phyloP scores from a whole-genome alignment of 2,888 invertebrate genomes.

The Ecliptopera silaceata region DNA sequence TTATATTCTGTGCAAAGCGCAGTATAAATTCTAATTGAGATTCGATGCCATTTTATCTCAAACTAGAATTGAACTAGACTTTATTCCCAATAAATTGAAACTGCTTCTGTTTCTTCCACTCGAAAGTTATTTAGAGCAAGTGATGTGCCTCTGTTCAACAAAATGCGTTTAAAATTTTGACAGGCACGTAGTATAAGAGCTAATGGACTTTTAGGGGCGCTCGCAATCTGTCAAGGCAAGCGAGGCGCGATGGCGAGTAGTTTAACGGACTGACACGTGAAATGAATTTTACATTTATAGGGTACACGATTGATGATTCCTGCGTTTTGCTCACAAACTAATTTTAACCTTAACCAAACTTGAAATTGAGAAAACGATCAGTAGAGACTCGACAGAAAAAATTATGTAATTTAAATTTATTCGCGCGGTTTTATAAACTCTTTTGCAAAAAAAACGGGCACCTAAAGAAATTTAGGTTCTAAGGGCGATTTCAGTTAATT shows the following conservation, averaged over 20 bases:
- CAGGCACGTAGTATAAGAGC: conserved; percentile 35
- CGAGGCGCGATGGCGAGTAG: conserved; percentile 20
- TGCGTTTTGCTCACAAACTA: conserved; percentile 3
- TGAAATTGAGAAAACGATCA: neutral
- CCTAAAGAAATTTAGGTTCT: no score
- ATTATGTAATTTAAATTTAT: no score
- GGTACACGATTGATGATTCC: conserved; percentile 9
- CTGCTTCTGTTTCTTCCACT: neutral
- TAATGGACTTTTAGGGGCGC: conserved; percentile 39
- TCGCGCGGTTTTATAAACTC: no score
- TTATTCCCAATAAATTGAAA: neutral
- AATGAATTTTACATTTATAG: conserved; percentile 19
- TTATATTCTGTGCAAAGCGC: no score
- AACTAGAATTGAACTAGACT: neutral
- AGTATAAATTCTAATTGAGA: neutral
- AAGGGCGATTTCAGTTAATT: no score
- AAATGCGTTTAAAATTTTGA: conserved; percentile 36
- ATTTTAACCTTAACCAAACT: neutral
- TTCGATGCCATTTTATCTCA: neutral
- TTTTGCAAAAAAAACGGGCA: no score
- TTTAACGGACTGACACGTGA: conserved; percentile 22
- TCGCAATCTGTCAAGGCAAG: conserved; percentile 32
- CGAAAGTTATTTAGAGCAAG: conserved; percentile 10
- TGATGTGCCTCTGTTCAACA: conserved; percentile 1
- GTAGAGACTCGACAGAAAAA: no score